phyloP scores from a whole-genome alignment of 2,113 vertebrate genomes.

The Physeter macrocephalus region DNA sequence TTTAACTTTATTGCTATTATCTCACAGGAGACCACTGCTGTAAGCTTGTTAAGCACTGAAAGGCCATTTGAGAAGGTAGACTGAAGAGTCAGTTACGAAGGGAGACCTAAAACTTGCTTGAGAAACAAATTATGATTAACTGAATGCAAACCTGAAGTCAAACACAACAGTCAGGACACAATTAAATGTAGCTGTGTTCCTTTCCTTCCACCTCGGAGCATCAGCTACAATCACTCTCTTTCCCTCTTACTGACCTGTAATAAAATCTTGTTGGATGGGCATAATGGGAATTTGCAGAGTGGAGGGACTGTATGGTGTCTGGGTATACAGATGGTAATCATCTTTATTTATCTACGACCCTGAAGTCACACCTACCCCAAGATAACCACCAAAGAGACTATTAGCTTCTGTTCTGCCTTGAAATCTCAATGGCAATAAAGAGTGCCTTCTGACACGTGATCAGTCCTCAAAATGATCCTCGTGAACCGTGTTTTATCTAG shows the following conservation, averaged over 20 bases:
- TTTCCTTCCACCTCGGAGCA: slow-evolving; percentile 26
- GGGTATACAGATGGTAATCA: slow-evolving; percentile 43
- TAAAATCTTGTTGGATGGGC: slow-evolving; percentile 64
- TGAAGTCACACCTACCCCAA: slow-evolving; percentile 29
- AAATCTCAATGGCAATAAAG: slow-evolving; percentile 50
- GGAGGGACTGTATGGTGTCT: slow-evolving; percentile 32
- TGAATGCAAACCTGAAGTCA: slow-evolving; percentile 57
- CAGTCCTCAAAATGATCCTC: slow-evolving; percentile 18
- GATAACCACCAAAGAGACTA: slow-evolving; percentile 30
- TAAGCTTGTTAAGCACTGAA: slow-evolving; percentile 52
- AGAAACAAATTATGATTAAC: slow-evolving; percentile 58
- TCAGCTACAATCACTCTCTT: slow-evolving; percentile 21
- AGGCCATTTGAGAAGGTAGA: slow-evolving; percentile 57
- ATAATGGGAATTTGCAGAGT: slow-evolving; percentile 44
- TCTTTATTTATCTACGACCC: slow-evolving; percentile 47
- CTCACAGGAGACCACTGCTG: slow-evolving; percentile 62
- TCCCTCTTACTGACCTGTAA: slow-evolving; percentile 42
- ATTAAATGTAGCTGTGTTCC: slow-evolving; percentile 38
- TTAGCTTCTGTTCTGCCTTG: slow-evolving; percentile 20
- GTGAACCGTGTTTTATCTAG: slow-evolving; percentile 43
- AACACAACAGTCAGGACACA: slow-evolving; percentile 34
- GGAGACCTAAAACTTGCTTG: slow-evolving; percentile 27
- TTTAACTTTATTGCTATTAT: slow-evolving; percentile 66
- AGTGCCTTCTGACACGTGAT: slow-evolving; percentile 10
- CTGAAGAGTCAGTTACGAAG: slow-evolving; percentile 17